Percentiles rank a stretch among this genome's conserved stretches.
These are phyloP conservation scores for Helarctos malayanus DNA, from an alignment of 2,797 vertebrate species.

Conservation along the genomic window DNA sequence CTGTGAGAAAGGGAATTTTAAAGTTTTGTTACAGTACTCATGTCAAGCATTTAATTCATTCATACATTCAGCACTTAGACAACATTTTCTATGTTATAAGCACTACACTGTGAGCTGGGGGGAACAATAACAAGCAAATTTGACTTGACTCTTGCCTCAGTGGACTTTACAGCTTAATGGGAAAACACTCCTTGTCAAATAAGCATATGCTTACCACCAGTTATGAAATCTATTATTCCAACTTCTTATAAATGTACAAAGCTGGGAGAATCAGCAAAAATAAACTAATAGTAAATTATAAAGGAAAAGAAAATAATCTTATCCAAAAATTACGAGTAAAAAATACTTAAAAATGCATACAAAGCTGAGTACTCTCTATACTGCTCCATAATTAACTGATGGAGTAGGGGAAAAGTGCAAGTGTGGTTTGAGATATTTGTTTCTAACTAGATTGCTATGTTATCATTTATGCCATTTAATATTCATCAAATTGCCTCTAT, in stretches of 20 bases:
- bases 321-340: not conserved
- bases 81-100: not conserved
- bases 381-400: not conserved
- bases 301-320: not conserved
- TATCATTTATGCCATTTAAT: not conserved
- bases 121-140: not conserved
- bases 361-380: not conserved
- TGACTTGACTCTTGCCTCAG: not conserved
- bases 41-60: not conserved
- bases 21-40: not conserved
- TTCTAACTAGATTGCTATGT: constrained; percentile 12
- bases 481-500: not conserved
- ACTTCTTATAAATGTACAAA: not conserved
- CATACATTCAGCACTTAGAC: not conserved
- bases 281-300: not conserved
- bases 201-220: not conserved
- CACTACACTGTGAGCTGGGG: not conserved
- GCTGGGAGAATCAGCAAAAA: not conserved
- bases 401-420: not conserved
- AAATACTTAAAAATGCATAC: not conserved
- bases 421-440: not conserved
- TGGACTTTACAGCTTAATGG: not conserved
- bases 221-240: not conserved
- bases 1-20: not conserved
- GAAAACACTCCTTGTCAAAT: not conserved